Evolutionary conservation across 2,113 vertebrate genomes (phyloP), one percentile per base, ranked within the genome.

Genomic region (Phrynosoma blainvillii): DNA sequence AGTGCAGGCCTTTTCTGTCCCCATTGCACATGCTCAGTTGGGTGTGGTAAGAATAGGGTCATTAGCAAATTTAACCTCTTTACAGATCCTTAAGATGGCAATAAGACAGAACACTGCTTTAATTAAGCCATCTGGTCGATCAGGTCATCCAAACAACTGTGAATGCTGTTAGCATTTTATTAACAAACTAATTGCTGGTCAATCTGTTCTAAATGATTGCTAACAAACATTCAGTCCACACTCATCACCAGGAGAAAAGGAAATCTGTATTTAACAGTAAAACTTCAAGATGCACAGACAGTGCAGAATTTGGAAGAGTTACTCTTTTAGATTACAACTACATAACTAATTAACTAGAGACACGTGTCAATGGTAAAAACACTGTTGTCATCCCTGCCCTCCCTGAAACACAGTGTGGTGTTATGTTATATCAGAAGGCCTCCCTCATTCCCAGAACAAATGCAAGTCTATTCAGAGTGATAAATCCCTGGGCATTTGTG

Each of bases 101-200:
- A 88, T 52, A 79, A 16, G 1, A 88, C 66, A 82, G 25, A 77
- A 14, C 56, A 84, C 82, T 82, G 65, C 88, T 74, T 27, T 52
- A 79, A 32, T 65, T 82, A 89, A 47, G 30, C 36, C 65, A 23
- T 42, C 84, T 82, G 30, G 78, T 89, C 25, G 86, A 30, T 54
- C 30, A 0, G 0, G 36, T 91, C 36, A 66, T 90, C 85, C 66
- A 90, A 90, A 91, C 52, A 81, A 40, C 70, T 20, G 36, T 80
- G 40, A 1, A 36, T 75, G 77, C 52, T 56, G 89, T 79, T 16
- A 84, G 23, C n/a, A 87, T 68, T 86, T 91, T 2, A 23, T 90
- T 83, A 91, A 87, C 32, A 85, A 71, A 89, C 23, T 90, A 90
- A 88, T 54, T 86, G 81, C 36, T 84, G 84, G 36, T 66, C 86